Base-by-base conservation (phyloP, 1,140 invertebrate genomes). In the Drosophila elegans region DNA sequence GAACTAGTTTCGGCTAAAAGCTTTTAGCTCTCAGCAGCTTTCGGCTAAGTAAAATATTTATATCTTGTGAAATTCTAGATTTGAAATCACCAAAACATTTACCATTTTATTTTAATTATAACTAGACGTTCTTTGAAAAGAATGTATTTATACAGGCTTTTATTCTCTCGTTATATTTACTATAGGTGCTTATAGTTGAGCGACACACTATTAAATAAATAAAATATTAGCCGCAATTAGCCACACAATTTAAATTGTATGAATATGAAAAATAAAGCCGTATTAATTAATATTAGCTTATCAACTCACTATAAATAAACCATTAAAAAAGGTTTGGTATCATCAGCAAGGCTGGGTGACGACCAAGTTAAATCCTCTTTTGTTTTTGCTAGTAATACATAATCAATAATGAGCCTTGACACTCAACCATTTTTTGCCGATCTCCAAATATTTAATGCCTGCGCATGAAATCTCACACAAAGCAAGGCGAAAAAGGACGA, bases 361-460 rank as follows among this genome's bases (percentile, higher is more conserved):
- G 5, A 7, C 29, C 29, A 7, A 44, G 21, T 59, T 63, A 59
- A 63, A 34, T 3, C 29, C 29, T 41, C 27, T 41, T 62, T 62
- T 62, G 57, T 62, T 59, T 7, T 41, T 11, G 9, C 16, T 27
- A 27, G 38, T 32, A 48, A 48, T 46, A 48, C 16, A 32, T 29
- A 66, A 48, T 63, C 60, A 38, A 67, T 69, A 53, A 45, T 69
- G 25, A 68, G 25, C 62, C 66, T 69, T 69, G 66, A 46, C 62
- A 46, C 48, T 16, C 3, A n/a, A 7, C 12, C 21, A 39, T 42
- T 46, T 68, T 66, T 36, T 45, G n/a, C 32, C 16, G 12, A 32
- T 48, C 27, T 4, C 29, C 11, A 42, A 68, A 68, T 51, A 76
- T 51, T 56, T 60, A 72, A 77, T 77, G 39, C 62, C 44, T 34